A percentile compares a stretch with the other conserved stretches of the same genome.
These are phyloP conservation scores for Exocentrus adspersus DNA, from an alignment of 2,888 invertebrate species.

Conservation along the genomic window DNA sequence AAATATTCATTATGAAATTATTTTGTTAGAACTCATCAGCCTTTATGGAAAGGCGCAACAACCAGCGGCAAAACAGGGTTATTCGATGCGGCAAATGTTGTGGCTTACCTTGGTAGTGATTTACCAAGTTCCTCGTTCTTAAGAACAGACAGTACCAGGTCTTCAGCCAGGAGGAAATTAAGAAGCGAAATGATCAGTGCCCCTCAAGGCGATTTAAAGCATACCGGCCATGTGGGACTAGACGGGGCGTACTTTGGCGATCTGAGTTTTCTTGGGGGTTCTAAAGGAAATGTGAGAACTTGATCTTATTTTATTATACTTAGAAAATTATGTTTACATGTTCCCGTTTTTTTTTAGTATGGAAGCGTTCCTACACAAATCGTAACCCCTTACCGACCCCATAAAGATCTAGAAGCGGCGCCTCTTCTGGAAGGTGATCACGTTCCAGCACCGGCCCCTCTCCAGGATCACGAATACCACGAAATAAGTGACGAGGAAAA, in stretches of 20 bases:
- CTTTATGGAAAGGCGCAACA: slow-evolving; percentile 91
- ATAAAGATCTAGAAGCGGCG: slow-evolving; percentile 81
- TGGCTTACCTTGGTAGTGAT: slow-evolving; percentile 85
- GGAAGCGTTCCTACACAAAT: slow-evolving; percentile 87
- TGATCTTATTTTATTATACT: too few species aligned
- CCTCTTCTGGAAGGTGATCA: slow-evolving; percentile 67
- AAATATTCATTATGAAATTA: slow-evolving; percentile 4
- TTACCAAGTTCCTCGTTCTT: slow-evolving; percentile 69
- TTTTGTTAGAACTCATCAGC: slow-evolving; percentile 67
- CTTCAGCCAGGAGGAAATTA: slow-evolving; percentile 71
- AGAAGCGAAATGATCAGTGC: slow-evolving; percentile 95
- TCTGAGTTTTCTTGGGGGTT: slow-evolving; percentile 78
- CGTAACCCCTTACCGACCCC: slow-evolving; percentile 89
- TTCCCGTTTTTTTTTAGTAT: slow-evolving; percentile 66
- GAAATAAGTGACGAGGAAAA: slow-evolving; percentile 85
- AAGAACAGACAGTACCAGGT: slow-evolving; percentile 72
- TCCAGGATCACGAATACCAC: slow-evolving; percentile 78
- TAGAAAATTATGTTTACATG: too few species aligned
- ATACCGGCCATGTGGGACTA: slow-evolving; percentile 93
- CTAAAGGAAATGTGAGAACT: slow-evolving; percentile 59
- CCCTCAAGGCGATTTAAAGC: slow-evolving; percentile 96
- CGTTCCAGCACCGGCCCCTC: slow-evolving; percentile 60
- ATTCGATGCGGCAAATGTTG: slow-evolving; percentile 90
- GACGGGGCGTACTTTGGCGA: slow-evolving; percentile 98
- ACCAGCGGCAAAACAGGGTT: slow-evolving; percentile 91